These are phyloP conservation scores for Fratercula arctica DNA, from an alignment of 2,797 vertebrate genomes.

Conservation along the genomic window DNA sequence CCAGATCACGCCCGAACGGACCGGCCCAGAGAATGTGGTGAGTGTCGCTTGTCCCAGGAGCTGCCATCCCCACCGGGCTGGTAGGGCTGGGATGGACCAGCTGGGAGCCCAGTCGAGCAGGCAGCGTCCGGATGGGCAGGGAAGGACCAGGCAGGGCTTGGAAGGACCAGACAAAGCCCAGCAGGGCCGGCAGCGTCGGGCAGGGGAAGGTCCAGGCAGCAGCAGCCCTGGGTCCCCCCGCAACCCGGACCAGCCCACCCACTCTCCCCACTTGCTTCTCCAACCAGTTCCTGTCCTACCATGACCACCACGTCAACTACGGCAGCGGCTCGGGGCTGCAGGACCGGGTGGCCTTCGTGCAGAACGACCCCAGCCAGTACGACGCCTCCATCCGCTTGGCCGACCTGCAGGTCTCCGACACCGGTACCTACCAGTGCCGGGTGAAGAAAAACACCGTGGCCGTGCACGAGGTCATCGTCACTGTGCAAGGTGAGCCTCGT, in stretches of 20 bases:
- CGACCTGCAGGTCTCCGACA: constrained; percentile 77
- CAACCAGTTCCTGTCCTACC: constrained; percentile 85
- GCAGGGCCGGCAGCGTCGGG: not conserved
- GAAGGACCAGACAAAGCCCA: not conserved
- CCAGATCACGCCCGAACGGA: constrained; percentile 84
- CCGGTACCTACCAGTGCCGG: constrained; percentile 89
- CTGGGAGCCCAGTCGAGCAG: not conserved
- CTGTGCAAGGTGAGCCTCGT: constrained; percentile 81
- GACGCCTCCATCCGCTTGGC: constrained; percentile 86
- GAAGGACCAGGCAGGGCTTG: too few relatives aligned
- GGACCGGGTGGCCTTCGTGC: constrained; percentile 78
- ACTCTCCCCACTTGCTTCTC: constrained; percentile 53
- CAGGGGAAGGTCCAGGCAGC: not conserved
- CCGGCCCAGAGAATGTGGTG: constrained; percentile 85
- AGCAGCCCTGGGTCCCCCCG: not conserved
- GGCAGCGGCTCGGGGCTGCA: constrained; percentile 75
- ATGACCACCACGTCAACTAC: constrained; percentile 75
- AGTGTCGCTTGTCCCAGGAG: not conserved
- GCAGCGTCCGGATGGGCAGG: not conserved
- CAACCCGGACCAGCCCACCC: not conserved
- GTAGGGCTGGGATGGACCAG: not conserved
- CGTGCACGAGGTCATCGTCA: constrained; percentile 83
- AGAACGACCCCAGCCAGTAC: constrained; percentile 77
- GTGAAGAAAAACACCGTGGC: constrained; percentile 91
- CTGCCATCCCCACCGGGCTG: not conserved